Percentiles rank a stretch among this genome's conserved stretches.
These are phyloP conservation scores for Fratercula arctica DNA, from an alignment of 2,797 vertebrate genomes.

Conservation along the genomic window DNA sequence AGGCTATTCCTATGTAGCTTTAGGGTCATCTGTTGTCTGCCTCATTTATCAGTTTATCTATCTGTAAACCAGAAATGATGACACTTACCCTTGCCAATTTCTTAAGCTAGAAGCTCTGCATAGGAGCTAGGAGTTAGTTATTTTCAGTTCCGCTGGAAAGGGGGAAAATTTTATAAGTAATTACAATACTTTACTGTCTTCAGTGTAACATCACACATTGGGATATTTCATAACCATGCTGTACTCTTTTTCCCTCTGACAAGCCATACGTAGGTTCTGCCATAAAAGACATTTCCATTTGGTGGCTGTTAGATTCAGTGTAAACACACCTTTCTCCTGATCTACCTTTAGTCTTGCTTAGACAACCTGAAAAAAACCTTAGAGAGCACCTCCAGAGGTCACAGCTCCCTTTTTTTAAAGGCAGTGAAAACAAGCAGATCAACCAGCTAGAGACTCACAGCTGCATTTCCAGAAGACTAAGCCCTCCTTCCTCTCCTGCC, in stretches of 20 bases:
- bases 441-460: accelerated
- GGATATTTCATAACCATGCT: accelerated
- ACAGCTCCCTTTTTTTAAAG: neutral
- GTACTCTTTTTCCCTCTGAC: neutral
- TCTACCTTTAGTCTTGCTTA: neutral
- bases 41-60: neutral
- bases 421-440: accelerated
- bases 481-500: neutral
- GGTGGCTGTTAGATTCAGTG: neutral
- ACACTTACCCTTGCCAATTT: neutral
- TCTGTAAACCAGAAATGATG: accelerated
- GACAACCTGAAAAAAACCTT: neutral
- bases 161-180: neutral
- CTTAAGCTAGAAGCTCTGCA: neutral
- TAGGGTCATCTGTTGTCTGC: neutral
- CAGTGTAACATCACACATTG: neutral
- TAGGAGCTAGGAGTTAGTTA: neutral
- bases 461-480: accelerated
- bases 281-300: neutral
- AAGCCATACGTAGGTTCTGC: accelerated
- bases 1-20: neutral
- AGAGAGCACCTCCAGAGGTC: neutral
- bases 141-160: neutral
- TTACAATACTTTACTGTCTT: too few relatives aligned
- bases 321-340: neutral